A percentile compares a stretch with the other conserved stretches of the same genome.
Evolutionary conservation across 2,888 invertebrate genomes (phyloP).

Genomic region (Leucoma salicis): DNA sequence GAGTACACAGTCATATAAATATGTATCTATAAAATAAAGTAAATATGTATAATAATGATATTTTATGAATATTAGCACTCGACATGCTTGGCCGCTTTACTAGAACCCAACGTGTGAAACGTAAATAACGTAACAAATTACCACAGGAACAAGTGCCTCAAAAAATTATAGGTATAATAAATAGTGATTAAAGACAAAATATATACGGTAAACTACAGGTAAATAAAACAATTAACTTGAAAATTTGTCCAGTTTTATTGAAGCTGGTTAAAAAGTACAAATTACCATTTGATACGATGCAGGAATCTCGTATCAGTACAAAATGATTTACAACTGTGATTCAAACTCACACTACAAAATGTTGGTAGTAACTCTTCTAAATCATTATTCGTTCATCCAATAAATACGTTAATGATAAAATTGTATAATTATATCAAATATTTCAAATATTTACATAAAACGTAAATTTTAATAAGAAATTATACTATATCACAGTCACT

Average conservation of each 20-base stretch:
- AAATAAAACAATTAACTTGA: constrained; percentile 7
- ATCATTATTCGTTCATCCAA: constrained; percentile 50
- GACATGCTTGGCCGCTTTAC: too few relatives aligned
- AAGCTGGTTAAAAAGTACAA: constrained; percentile 56
- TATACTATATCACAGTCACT: constrained; percentile 81
- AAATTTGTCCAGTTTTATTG: constrained; percentile 59
- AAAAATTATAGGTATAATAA: too few relatives aligned
- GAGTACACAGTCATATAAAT: too few relatives aligned
- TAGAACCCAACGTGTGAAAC: too few relatives aligned
- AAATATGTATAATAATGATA: too few relatives aligned
- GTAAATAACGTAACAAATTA: too few relatives aligned
- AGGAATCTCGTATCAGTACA: constrained; percentile 56
- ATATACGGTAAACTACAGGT: too few relatives aligned
- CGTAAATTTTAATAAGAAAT: constrained; percentile 64
- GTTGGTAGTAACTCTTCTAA: constrained; percentile 34
- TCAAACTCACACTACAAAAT: constrained; percentile 28
- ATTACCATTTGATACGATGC: constrained; percentile 40
- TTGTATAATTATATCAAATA: constrained; percentile 80
- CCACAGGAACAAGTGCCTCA: too few relatives aligned
- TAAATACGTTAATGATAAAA: constrained; percentile 69
- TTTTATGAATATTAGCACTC: too few relatives aligned
- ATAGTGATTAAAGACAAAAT: too few relatives aligned
- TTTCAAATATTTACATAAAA: constrained; percentile 73
- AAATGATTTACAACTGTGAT: constrained; percentile 49
- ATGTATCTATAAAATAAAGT: too few relatives aligned